Evolutionary conservation across 1,140 invertebrate genomes (phyloP), one percentile per base, ranked within the genome.

Genomic region (Teleopsis dalmanni): DNA sequence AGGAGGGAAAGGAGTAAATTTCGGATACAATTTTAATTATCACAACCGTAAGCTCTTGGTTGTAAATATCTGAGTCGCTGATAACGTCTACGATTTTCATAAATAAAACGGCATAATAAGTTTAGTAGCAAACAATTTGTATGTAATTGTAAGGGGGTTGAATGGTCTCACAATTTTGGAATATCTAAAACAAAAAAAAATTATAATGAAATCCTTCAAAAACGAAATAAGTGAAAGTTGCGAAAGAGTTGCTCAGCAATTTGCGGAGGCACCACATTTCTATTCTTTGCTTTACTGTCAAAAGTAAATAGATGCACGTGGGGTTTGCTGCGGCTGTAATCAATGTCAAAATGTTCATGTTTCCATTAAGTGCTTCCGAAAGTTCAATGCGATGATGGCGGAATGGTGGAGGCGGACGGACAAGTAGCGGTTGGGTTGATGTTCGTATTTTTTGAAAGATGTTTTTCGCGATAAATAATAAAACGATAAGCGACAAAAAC

Each of bases 21-120:
- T 63, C 59, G 64, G 64, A 64, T 67, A 67, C 64, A 67, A 67
- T 67, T 67, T 67, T 67, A 67, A 67, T 67, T 67, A 67, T 67
- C 64, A 62, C 64, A 67, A 67, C 61, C 64, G 64, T 67, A 66
- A 67, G 64, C 61, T 67, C 67, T 64, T 57, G 63, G 64, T 67
- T 67, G 64, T 67, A 66, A 66, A 66, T 67, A 67, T 67, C 67
- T 66, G 63, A 64, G 58, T 47, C 9, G 29, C 19, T 26, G 43
- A 37, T 37, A 64, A 67, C 59, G 64, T 59, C 61, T 59, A 42
- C 60, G 63, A 66, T 64, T 66, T 66, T 66, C 63, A 67, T 66
- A 67, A 67, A 67, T 67, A 66, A 67, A 66, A 66, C 48, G 47
- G 31, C 27, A 43, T n/a, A n/a, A n/a, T n/a, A n/a, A n/a, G n/a